Evolutionary conservation across 2,888 invertebrate species (phyloP), one percentile per base, ranked within the genome.

Genomic region (Oscheius myriophilus): DNA sequence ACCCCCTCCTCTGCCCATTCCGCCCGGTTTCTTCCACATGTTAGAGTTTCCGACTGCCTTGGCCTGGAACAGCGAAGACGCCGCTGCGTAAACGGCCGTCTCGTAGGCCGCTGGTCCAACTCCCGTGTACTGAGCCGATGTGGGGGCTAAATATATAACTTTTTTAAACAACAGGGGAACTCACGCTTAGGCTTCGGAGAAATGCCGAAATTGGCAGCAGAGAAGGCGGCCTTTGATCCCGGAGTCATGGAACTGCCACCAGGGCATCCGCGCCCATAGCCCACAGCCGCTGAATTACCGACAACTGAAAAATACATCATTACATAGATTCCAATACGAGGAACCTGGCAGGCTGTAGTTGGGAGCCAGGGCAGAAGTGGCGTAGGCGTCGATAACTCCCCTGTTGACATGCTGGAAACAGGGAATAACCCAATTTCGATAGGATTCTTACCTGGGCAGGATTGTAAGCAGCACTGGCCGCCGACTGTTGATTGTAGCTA

Each of bases 1-100:
- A 11, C 59, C 45, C 16, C 43, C 25, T 18, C 42, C 59, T 11
- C 18, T 21, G 43, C 25, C 45, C 9, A n/a, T 18, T 23, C 59
- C 59, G 21, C 43, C 3, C 14, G 4, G 25, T 6, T 53, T 53
- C 49, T 66, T 66, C 66, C 66, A 66, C 58, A 54, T 53, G 42
- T 45, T 45, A 11, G 66, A 14, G 23, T 14, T 26, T n/a, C 66
- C 66, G 42, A 45, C 43, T 4, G 58, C 66, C 87, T 92, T 92
- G 87, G 93, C 93, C 84, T 94, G 93, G 84, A 95, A 94, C 89
- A 94, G 96, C 92, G 93, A 93, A 73, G 93, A 93, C 78, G 95
- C 95, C 79, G 95, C 95, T 89, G 93, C 94, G 90, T 95, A 96
- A 80, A 96, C 91, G 82, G 95, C 95, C 81, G 94, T 93, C 90